phyloP scores from a whole-genome alignment of 2,797 vertebrate species.

The Cyclopterus lumpus region DNA sequence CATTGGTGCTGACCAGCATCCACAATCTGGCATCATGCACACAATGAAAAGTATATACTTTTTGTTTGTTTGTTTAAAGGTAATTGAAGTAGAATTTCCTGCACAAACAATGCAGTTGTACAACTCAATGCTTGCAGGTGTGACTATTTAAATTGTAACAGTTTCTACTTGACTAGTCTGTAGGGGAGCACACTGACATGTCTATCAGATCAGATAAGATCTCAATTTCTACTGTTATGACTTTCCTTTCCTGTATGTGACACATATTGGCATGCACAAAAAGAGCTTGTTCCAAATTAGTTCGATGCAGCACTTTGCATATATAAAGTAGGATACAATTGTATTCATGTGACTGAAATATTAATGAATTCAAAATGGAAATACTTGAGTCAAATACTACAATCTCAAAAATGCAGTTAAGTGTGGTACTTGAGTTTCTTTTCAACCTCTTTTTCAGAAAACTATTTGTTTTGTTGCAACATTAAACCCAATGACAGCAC shows the following conservation, averaged over 20 bases:
- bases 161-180: not conserved
- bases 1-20: not conserved
- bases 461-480: conserved; percentile 20
- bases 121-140: not conserved
- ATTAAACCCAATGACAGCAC: conserved; percentile 35
- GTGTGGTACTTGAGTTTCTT: not conserved
- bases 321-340: not conserved
- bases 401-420: not conserved
- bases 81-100: not conserved
- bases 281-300: not conserved
- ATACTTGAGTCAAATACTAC: not conserved
- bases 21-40: not conserved
- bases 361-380: not conserved
- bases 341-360: not conserved
- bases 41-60: not conserved
- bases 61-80: not conserved
- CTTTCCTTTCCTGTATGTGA: not conserved
- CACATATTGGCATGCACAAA: not conserved
- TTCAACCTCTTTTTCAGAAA: not conserved
- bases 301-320: not conserved
- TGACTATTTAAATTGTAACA: not conserved
- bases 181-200: not conserved
- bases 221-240: not conserved
- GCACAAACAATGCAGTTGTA: not conserved
- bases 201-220: not conserved